Conservation (phyloP, 2,888 invertebrate genomes). For the Tribolium freemani region DNA sequence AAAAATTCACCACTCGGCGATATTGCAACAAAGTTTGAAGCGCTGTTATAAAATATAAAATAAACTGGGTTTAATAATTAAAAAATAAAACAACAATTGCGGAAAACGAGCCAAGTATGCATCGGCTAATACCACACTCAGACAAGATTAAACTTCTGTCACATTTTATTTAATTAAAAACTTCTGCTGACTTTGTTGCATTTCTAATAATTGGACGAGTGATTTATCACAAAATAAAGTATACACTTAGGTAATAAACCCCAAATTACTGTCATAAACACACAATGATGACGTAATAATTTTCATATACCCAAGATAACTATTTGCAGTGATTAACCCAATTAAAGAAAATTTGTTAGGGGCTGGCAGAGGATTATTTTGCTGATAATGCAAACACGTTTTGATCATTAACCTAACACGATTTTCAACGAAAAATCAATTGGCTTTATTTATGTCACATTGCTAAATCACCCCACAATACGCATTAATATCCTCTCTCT, state of each 20-base stretch:
- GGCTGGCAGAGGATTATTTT: conserved; percentile 8
- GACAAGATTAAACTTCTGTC: neutral
- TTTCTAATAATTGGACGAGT: neutral
- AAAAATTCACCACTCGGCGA: neutral
- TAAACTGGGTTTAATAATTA: neutral
- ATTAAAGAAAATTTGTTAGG: conserved; percentile 24
- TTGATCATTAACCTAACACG: conserved; percentile 32
- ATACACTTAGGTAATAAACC: neutral
- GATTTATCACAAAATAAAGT: neutral
- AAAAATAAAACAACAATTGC: neutral
- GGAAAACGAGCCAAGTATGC: neutral
- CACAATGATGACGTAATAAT: neutral
- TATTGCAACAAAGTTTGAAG: neutral
- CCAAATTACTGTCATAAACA: neutral
- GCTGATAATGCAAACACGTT: conserved; percentile 29
- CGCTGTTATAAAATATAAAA: neutral
- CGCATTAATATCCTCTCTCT: conserved; percentile 2
- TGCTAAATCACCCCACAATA: conserved; percentile 11
- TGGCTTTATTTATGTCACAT: conserved; percentile 31
- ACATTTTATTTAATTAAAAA: neutral
- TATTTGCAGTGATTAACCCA: conserved; percentile 10
- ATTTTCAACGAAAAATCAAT: conserved; percentile 26
- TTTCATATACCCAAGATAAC: neutral
- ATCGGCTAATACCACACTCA: neutral
- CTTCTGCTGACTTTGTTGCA: neutral